Evolutionary conservation across 2,113 vertebrate genomes (phyloP), one percentile per base, ranked within the genome.

Genomic region (Sisor rabdophorus): DNA sequence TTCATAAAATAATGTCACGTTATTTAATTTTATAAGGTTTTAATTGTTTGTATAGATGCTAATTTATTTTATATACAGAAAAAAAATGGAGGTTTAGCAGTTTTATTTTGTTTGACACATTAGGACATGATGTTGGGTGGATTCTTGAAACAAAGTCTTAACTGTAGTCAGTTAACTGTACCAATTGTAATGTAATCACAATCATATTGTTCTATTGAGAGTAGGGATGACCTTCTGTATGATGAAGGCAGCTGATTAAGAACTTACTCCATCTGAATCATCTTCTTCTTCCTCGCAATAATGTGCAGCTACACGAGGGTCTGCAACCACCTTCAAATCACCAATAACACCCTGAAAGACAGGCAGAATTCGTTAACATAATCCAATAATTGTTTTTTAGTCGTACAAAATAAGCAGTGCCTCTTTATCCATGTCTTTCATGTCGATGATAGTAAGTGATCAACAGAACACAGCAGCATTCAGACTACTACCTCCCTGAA

Each of bases 201-300:
- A 17, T n/a, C 17, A 40, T 15, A 28, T 17, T 44, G 20, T 74
- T 24, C 26, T n/a, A 53, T 63, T 24, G 64, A 72, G 44, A 53
- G 7, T 36, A 12, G 17, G 47, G 52, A 30, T 8, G 28, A 20
- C 19, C 6, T 63, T 44, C 16, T 30, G 64, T 17, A 16, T 58
- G 11, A 64, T 22, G 1, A 36, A 55, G 15, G 13, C n/a, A 16
- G 22, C 0, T 11, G 9, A 56, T 50, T 47, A 30, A 44, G 26
- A 0, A 73, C 95, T 94, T 86, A 99, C 97, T 88, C 87, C 87
- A 0, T 95, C 95, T 0, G 87, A 80, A 22, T 98, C 96, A 0
- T 98, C 95, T 11, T 90, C 95, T 0, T 95, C 95, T 11, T 97
- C 97, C 64, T 95, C 93, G 4, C 97, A 99, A 77, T 92, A 92